Evolutionary conservation across 2,113 vertebrate genomes (phyloP), one percentile per base, ranked within the genome.

Genomic region (Hydrolagus affinis): DNA sequence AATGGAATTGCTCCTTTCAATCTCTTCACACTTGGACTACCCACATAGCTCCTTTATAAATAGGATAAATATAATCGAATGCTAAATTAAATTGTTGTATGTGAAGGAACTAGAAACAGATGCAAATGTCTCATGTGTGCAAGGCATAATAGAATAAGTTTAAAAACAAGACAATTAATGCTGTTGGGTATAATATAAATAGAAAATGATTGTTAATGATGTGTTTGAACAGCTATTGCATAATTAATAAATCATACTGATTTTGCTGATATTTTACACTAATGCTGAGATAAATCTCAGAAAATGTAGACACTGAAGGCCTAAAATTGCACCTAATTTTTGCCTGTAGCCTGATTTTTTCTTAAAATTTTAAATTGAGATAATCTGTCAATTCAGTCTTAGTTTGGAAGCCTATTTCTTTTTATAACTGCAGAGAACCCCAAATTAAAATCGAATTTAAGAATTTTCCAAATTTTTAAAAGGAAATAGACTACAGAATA

Each of bases 181-280:
- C 15, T 30, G 44, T 3, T 44, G 44, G 64, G 17, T 32, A 68
- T 66, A 30, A 83, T 68, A 17, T 83, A 28, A 83, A 83, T 83
- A 66, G 60, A 32, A 83, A 32, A 62, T 68, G 62, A 83, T 30
- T 64, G 14, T 60, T 83, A 66, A 83, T 83, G 66, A 66, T 83
- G 66, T 83, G 62, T 83, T 66, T 66, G 78, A 66, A 83, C 78
- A 68, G 62, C 17, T 68, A 64, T 83, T 83, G 60, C 28, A 68
- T 83, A 68, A 83, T 83, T 83, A 83, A 83, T 66, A 83, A 83
- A 83, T 83, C 78, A 32, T 9, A 83, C 32, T 83, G 14, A 83
- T 83, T 83, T 83, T 21, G 66, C 66, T 66, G 60, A 83, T 83
- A 83, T 68, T 66, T 25, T 30, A 30, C 32, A 62, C 59, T 80